A percentile compares a stretch with the other conserved stretches of the same genome.
Evolutionary conservation across 2,888 invertebrate species (phyloP).

Genomic region (Agonopterix subpropinquella): DNA sequence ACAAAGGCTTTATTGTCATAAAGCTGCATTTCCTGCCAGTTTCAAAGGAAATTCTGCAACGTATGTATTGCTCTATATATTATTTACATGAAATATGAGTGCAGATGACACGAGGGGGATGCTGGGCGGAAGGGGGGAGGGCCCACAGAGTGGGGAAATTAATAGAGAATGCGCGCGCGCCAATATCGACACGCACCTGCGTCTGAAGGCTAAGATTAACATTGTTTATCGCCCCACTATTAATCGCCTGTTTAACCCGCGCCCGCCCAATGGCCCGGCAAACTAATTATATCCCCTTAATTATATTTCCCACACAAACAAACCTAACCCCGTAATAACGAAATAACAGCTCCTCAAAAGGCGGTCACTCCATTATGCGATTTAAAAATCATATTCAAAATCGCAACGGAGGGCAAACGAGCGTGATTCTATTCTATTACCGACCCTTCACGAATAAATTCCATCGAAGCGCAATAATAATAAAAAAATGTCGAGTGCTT

Average conservation of each 20-base stretch:
- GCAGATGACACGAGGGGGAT: conserved; percentile 36
- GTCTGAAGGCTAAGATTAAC: conserved; percentile 61
- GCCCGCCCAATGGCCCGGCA: conserved; percentile 41
- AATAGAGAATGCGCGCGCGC: conserved; percentile 42
- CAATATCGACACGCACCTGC: conserved; percentile 47
- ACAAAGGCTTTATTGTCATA: too few species aligned
- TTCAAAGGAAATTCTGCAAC: too few species aligned
- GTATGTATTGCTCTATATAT: background rate
- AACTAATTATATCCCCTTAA: conserved; percentile 43
- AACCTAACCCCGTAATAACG: conserved; percentile 10
- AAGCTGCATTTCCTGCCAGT: too few species aligned
- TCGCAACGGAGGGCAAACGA: conserved; percentile 51
- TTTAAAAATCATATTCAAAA: conserved; percentile 75
- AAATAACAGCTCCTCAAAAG: conserved; percentile 51
- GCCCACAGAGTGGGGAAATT: conserved; percentile 21
- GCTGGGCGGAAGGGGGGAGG: conserved; percentile 6
- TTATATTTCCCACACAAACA: conserved; percentile 11
- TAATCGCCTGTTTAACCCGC: conserved; percentile 56
- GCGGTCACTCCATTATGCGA: conserved; percentile 59
- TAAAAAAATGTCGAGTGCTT: conserved; percentile 74
- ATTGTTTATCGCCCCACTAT: conserved; percentile 53
- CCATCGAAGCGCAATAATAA: conserved; percentile 75
- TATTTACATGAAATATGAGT: conserved; percentile 42
- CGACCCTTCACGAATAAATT: conserved; percentile 64
- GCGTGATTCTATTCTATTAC: conserved; percentile 60